phyloP scores from a whole-genome alignment of 2,797 vertebrate genomes.

The Hypotaenidia philippensis region DNA sequence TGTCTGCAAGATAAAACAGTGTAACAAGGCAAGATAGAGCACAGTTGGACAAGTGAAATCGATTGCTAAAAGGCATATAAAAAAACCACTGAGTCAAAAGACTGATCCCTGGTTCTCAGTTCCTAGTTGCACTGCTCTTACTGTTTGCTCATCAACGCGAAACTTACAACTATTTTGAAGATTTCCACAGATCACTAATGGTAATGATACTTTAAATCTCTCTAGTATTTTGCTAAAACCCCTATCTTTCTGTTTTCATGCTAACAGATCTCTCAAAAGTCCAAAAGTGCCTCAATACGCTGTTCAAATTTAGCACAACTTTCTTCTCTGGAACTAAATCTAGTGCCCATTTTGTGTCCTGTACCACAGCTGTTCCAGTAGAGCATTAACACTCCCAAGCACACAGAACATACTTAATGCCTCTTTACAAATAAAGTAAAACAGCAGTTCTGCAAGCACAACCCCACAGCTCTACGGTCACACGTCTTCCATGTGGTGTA shows the following conservation, averaged over 20 bases:
- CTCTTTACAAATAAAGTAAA: not conserved
- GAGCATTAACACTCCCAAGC: not conserved
- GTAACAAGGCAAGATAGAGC: not conserved
- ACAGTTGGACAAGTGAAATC: not conserved
- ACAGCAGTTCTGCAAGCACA: not conserved
- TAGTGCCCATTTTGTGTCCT: not conserved
- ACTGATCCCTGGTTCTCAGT: not conserved
- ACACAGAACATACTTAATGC: not conserved
- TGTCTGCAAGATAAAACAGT: not conserved
- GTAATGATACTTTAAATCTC: not conserved
- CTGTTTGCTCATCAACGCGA: not conserved
- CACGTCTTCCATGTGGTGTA: not conserved
- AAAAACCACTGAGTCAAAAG: not conserved
- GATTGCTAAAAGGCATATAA: not conserved
- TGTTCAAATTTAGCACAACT: not conserved
- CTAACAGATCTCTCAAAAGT: not conserved
- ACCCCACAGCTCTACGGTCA: not conserved
- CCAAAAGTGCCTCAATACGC: not conserved
- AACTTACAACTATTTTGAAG: not conserved
- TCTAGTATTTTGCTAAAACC: not conserved
- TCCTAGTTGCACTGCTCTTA: not conserved
- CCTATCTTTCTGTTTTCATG: not conserved
- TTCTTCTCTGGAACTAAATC: not conserved
- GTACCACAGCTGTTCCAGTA: not conserved
- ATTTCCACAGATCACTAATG: not conserved